Evolutionary conservation across 1,140 invertebrate genomes (phyloP), one percentile per base, ranked within the genome.

Genomic region (Drosophila kikkawai): DNA sequence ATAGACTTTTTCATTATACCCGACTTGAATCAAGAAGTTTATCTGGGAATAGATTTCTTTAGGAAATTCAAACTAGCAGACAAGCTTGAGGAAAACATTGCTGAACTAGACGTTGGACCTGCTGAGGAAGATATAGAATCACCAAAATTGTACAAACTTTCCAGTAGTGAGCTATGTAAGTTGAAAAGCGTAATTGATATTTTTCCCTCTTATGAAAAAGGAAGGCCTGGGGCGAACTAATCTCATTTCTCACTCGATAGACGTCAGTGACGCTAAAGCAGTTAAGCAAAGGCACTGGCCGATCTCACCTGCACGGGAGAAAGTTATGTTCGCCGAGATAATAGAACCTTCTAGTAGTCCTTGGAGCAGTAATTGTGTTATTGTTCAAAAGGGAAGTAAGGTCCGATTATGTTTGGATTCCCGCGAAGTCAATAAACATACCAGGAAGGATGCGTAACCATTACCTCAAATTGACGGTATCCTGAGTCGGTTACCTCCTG

Each of bases 291-390:
- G 47, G 48, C 13, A 50, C 13, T 50, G 47, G 48, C 26, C 19
- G 22, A 50, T 50, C 13, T 29, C 26, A 29, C 44, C 44, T 13
- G 44, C 12, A 22, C 5, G 19, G 12, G 15, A 50, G 15, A 50
- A 50, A 50, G 9, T 50, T n/a, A 50, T 50, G 47, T 29, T 50
- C 13, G 22, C 47, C 19, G 44, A 47, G 13, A 29, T 32, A 32
- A 32, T 51, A 51, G 48, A 51, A 17, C 15, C 26, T 6, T 51
- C 48, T 7, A n/a, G 17, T 19, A 44, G 17, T 6, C 32, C 32
- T 32, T 32, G 4, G 6, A 32, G 32, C 32, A 32, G 32, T 32
- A 32, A 32, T 32, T 32, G 32, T 7, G 32, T 32, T 4, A 32
- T 32, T 32, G 32, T 32, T 32, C 4, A 32, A 32, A 32, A 32